Percentiles rank a stretch among this genome's conserved stretches.
Conservation (phyloP, 2,113 vertebrate genomes). For the Chloroceryle aenea region DNA sequence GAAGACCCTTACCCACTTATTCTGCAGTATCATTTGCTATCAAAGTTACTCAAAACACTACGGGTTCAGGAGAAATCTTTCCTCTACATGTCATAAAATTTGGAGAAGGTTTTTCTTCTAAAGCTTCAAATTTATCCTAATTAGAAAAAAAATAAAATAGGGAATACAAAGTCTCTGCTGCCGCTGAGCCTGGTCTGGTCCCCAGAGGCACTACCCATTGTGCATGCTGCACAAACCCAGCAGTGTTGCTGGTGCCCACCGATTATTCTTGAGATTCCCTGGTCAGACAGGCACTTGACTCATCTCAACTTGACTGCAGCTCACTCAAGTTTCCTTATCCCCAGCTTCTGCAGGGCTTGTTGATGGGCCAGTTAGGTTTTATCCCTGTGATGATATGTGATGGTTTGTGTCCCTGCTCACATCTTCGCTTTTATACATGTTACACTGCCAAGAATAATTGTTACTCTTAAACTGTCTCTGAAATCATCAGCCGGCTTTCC, state of each 20-base stretch:
- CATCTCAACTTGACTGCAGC: background rate
- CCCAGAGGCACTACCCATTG: background rate
- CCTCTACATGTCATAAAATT: background rate
- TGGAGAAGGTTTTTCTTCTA: background rate
- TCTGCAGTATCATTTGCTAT: background rate
- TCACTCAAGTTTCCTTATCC: background rate
- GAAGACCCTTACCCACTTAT: background rate
- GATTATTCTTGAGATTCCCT: background rate
- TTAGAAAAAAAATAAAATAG: background rate
- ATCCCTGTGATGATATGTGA: background rate
- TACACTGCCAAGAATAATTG: background rate
- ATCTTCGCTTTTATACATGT: background rate
- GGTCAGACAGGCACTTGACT: too few species aligned
- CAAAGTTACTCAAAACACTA: background rate
- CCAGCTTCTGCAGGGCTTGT: background rate
- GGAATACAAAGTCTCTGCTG: background rate
- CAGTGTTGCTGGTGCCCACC: background rate
- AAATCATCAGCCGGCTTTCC: background rate
- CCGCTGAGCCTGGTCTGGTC: background rate
- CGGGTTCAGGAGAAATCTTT: background rate
- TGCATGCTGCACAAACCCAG: rapidly evolving
- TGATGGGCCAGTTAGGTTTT: background rate
- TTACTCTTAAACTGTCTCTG: rapidly evolving
- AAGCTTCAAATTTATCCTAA: background rate
- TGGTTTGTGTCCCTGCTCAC: background rate